Conservation (phyloP, 2,888 invertebrate species). For the Phaedon cochleariae region DNA sequence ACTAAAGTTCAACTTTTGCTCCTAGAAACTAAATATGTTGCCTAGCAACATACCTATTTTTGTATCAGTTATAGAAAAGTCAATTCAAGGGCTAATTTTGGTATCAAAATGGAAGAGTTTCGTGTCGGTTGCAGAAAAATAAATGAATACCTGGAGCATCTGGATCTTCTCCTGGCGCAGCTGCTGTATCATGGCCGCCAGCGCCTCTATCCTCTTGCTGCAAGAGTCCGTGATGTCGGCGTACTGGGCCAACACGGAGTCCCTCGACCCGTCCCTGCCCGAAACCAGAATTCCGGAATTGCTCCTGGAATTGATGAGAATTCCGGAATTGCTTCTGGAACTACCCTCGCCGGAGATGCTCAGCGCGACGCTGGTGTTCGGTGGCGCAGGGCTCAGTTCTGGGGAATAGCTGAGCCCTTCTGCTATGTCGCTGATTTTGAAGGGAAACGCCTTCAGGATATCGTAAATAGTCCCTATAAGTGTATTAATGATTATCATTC, state of each 20-base stretch:
- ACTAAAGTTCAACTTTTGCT: too few relatives aligned
- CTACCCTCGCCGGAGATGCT: not conserved
- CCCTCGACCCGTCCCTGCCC: slow-evolving; percentile 32
- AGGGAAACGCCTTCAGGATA: slow-evolving; percentile 2
- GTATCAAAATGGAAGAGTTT: too few relatives aligned
- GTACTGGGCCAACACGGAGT: slow-evolving; percentile 53
- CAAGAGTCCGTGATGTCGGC: slow-evolving; percentile 66
- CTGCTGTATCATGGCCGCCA: slow-evolving; percentile 67
- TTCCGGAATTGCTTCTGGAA: not conserved
- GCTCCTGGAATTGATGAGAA: not conserved
- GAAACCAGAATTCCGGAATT: not conserved
- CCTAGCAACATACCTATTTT: too few relatives aligned
- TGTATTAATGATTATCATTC: not conserved
- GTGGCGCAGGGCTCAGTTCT: slow-evolving; percentile 26
- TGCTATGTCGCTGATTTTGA: slow-evolving; percentile 42
- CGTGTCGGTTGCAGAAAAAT: too few relatives aligned
- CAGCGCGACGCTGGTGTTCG: slow-evolving; percentile 28
- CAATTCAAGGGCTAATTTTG: too few relatives aligned
- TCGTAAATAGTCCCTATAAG: not conserved
- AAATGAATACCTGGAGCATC: slow-evolving; percentile 45
- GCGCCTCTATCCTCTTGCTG: slow-evolving; percentile 66
- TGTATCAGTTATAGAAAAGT: too few relatives aligned
- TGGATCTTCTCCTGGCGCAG: slow-evolving; percentile 67
- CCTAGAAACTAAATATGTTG: too few relatives aligned
- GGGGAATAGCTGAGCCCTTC: slow-evolving; percentile 44